Evolutionary conservation across 92 coral and sea anemone genomes (phyloP).

Genomic region (Micromussa lordhowensis): DNA sequence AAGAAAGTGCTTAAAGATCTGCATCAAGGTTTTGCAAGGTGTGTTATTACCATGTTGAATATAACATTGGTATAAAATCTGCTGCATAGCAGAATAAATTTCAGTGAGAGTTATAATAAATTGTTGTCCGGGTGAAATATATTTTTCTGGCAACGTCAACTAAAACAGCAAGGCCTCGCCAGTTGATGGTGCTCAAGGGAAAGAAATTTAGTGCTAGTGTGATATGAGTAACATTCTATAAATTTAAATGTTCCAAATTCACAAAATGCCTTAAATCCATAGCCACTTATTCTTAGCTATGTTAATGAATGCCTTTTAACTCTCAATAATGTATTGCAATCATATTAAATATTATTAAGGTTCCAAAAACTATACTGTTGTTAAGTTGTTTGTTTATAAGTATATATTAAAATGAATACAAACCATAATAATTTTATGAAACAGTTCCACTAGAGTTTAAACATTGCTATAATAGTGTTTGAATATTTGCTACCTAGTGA

Average conservation of each 20-base stretch:
- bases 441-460: neutral
- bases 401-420: neutral
- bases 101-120: neutral
- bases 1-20: constrained; percentile 7
- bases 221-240: neutral
- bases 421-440: neutral
- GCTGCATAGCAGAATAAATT: neutral
- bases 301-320: neutral
- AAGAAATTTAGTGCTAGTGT: neutral
- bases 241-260: neutral
- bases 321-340: neutral
- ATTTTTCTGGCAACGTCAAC: neutral
- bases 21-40: neutral
- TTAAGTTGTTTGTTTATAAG: neutral
- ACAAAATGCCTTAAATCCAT: neutral
- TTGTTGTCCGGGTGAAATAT: neutral
- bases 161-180: neutral
- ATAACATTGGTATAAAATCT: neutral
- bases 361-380: neutral
- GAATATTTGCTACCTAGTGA: neutral
- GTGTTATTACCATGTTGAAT: constrained; percentile 8
- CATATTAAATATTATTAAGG: neutral
- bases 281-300: neutral
- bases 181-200: neutral
- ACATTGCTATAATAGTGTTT: neutral